phyloP scores from a whole-genome alignment of 2,888 invertebrate genomes.

The Ariolimax columbianus region DNA sequence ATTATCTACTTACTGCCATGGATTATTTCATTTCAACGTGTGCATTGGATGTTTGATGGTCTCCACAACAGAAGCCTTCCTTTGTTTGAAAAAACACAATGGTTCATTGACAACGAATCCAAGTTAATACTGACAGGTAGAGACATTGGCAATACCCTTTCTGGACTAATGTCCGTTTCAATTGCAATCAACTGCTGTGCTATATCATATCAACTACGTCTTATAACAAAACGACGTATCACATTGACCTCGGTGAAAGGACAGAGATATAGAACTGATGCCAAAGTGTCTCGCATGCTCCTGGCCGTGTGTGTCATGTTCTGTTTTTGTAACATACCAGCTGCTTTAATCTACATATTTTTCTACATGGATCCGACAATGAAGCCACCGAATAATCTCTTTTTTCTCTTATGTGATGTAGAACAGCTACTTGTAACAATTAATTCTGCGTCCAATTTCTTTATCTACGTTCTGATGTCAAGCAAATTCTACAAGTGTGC shows the following conservation, averaged over 20 bases:
- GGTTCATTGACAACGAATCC: neutral
- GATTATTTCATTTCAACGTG: neutral
- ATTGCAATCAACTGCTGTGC: neutral
- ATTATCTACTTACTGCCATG: neutral
- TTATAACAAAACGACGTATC: too few species aligned
- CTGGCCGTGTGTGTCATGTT: neutral
- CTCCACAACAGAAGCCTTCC: neutral
- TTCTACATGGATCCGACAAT: neutral
- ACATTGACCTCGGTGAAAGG: neutral
- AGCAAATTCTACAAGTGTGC: constrained; percentile 1
- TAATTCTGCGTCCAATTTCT: constrained; percentile 7
- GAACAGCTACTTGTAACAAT: neutral
- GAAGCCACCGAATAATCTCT: neutral
- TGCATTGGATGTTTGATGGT: neutral
- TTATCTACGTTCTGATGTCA: constrained; percentile 17
- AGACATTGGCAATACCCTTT: neutral
- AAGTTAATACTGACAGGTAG: neutral
- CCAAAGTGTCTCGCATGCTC: constrained; percentile 10
- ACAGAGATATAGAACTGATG: neutral
- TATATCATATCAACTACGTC: neutral
- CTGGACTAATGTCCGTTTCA: too few species aligned
- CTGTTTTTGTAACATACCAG: neutral
- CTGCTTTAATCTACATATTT: neutral
- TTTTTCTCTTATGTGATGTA: neutral
- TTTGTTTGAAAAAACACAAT: neutral